These are phyloP conservation scores for Euthynnus affinis DNA, from an alignment of 2,797 vertebrate species.

Conservation along the genomic window DNA sequence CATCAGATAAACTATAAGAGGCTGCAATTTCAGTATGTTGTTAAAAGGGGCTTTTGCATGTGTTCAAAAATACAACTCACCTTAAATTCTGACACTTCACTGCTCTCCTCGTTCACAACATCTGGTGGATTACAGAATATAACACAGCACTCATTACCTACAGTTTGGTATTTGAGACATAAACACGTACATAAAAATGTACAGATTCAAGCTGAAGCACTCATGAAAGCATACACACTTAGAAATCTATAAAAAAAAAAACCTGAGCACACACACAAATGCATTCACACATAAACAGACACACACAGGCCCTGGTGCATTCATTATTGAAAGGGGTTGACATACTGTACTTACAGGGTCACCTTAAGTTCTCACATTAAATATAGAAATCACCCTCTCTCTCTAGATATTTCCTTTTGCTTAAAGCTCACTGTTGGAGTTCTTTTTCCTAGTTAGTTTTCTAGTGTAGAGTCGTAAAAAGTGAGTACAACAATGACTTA, in stretches of 20 bases:
- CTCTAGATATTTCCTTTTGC: neutral
- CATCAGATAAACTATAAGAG: neutral
- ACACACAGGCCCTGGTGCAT: neutral
- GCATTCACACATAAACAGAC: neutral
- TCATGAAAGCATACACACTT: neutral
- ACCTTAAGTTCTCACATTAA: slow-evolving; percentile 34
- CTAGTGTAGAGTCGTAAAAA: neutral
- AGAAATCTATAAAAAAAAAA: neutral
- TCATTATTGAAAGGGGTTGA: slow-evolving; percentile 6
- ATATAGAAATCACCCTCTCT: slow-evolving; percentile 21
- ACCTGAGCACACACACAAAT: neutral
- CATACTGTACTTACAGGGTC: slow-evolving; percentile 11
- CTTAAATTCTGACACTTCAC: neutral
- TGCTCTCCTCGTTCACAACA: no score
- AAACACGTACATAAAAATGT: neutral
- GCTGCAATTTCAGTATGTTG: neutral
- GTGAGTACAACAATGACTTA: no score
- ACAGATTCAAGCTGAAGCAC: neutral
- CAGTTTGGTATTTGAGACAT: neutral
- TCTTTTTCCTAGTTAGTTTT: neutral
- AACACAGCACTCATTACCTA: neutral
- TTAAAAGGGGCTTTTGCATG: neutral
- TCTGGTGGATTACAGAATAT: neutral
- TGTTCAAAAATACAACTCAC: neutral
- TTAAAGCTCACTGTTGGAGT: neutral